phyloP scores from a whole-genome alignment of 35 echinoderm and acorn worm species.

The Holothuria glaberrima region DNA sequence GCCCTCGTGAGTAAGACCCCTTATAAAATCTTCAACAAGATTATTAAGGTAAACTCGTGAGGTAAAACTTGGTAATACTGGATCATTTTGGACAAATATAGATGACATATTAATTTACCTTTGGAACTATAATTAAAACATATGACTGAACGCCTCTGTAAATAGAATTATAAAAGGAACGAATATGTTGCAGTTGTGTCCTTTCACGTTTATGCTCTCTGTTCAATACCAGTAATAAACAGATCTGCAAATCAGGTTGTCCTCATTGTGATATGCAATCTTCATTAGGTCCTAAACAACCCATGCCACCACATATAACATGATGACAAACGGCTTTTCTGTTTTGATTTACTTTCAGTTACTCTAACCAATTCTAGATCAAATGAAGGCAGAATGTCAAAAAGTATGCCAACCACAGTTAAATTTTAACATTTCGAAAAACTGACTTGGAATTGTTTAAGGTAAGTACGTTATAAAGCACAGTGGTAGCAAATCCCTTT shows the following conservation, averaged over 20 bases:
- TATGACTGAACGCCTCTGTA: not conserved
- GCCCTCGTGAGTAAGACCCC: not conserved
- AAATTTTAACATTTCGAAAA: not conserved
- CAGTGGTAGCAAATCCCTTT: not conserved
- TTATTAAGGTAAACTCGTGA: not conserved
- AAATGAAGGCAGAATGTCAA: conserved; percentile 5
- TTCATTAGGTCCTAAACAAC: no score
- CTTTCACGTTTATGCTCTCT: no score
- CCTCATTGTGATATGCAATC: no score
- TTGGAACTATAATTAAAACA: not conserved
- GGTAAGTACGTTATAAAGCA: conserved; percentile 1
- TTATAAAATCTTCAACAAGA: not conserved
- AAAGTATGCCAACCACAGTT: not conserved
- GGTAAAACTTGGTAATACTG: not conserved
- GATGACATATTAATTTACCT: conserved; percentile 1
- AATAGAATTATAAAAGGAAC: not conserved
- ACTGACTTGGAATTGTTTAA: not conserved
- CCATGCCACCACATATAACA: no score
- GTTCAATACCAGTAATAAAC: no score
- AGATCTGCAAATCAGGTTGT: no score
- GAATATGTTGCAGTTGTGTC: not conserved
- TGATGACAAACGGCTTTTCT: not conserved
- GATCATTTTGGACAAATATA: conserved; percentile 2
- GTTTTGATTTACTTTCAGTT: not conserved
- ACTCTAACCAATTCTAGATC: not conserved